phyloP scores from a whole-genome alignment of 1,140 invertebrate genomes.

The Leptestheria dahalacensis region DNA sequence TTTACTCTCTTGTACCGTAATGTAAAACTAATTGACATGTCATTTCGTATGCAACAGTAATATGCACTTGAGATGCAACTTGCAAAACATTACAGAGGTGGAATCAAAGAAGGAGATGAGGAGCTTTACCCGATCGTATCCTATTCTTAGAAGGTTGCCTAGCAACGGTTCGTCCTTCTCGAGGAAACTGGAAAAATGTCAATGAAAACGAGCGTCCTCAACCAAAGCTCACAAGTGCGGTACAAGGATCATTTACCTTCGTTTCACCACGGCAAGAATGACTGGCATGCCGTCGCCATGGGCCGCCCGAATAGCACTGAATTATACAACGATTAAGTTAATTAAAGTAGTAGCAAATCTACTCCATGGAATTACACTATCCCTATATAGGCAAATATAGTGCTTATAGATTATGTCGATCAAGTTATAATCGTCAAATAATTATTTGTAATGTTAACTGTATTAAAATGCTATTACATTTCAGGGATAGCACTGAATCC shows the following conservation, averaged over 20 bases:
- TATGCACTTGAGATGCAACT: neutral
- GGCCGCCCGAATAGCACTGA: neutral
- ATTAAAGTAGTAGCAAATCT: no score
- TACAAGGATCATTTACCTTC: conserved; percentile 10
- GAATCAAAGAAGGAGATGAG: neutral
- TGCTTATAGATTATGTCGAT: no score
- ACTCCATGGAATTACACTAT: no score
- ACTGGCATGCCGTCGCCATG: conserved; percentile 16
- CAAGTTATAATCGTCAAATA: no score
- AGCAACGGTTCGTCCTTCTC: conserved; percentile 14
- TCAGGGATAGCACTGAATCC: no score
- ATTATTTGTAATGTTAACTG: no score
- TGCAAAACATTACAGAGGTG: neutral
- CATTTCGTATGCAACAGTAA: no score
- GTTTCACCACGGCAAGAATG: conserved; percentile 19
- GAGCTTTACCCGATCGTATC: conserved; percentile 16
- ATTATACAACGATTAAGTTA: no score
- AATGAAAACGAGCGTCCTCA: neutral
- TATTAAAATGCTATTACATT: no score
- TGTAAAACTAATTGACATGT: no score
- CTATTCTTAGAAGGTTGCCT: conserved; percentile 5
- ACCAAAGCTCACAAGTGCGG: conserved; percentile 5
- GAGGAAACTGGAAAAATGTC: conserved; percentile 7
- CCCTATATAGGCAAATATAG: no score
- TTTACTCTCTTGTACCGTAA: no score